A percentile compares a stretch with the other conserved stretches of the same genome.
These are phyloP conservation scores for Silurus lanzhouensis DNA, from an alignment of 2,797 vertebrate genomes.

Conservation along the genomic window DNA sequence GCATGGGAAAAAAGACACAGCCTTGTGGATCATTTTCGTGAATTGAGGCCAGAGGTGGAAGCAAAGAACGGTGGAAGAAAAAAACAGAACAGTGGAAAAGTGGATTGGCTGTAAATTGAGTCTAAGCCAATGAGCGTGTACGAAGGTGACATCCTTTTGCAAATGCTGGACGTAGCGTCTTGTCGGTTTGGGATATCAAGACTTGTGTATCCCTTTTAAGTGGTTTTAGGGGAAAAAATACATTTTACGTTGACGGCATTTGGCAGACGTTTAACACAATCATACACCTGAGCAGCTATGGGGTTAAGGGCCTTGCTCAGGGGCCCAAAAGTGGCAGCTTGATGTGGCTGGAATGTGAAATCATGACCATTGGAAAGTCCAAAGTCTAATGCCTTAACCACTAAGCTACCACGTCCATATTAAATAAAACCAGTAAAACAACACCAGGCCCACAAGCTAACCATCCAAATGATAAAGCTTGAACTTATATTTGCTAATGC, in stretches of 20 bases:
- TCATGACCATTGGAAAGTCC: no score
- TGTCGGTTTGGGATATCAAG: background rate
- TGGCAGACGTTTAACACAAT: no score
- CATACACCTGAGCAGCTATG: no score
- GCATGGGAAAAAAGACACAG: slow-evolving; percentile 54
- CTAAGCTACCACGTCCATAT: no score
- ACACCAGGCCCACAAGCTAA: background rate
- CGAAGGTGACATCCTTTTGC: background rate
- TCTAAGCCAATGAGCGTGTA: slow-evolving; percentile 8
- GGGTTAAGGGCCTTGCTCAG: no score
- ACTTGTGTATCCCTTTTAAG: no score
- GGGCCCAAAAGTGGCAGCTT: no score
- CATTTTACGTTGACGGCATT: no score
- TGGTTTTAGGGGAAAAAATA: no score
- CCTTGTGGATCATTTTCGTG: slow-evolving; percentile 67
- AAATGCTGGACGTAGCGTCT: background rate
- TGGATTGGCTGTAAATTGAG: slow-evolving; percentile 30
- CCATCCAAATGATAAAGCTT: background rate
- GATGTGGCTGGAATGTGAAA: no score
- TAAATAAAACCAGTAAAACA: background rate
- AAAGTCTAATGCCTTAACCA: no score
- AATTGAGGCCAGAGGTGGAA: slow-evolving; percentile 39
- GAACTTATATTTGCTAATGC: background rate
- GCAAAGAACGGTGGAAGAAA: background rate
- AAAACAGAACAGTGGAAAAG: slow-evolving; percentile 24